Evolutionary conservation across 1,140 invertebrate genomes (phyloP), one percentile per base, ranked within the genome.

Genomic region (Ceratoteleas bidentatus): DNA sequence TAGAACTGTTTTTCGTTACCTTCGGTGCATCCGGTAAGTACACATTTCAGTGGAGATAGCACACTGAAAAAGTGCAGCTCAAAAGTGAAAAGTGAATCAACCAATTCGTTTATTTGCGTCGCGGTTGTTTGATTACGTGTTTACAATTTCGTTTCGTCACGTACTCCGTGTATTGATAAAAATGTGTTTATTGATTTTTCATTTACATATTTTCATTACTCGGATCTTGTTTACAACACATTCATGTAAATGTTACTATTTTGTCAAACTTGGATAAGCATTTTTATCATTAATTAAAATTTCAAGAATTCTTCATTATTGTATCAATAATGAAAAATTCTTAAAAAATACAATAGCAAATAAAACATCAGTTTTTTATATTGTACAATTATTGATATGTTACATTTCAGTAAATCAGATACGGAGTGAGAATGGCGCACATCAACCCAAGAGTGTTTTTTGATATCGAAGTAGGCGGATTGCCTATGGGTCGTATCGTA

Each of bases 401-500:
- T 60, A 45, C 49, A 24, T 69, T 69, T 45, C 52, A 64, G 58
- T 49, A 33, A 11, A 62, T 38, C 8, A 14, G 49, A 40, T 64
- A 36, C 14, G 45, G 15, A 34, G 16, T 34, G 24, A 81, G 0
- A 45, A 90, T 87, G 86, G 85, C 84, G 75, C 85, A 86, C 11
- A 60, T 90, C 7, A 91, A 90, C 76, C 85, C 89, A 0, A 81
- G 90, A 93, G 94, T 94, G 93, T 99, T 96, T 89, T 98, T 99
- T 92, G 98, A 99, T 88, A 93, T 99, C 58, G 94, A 96, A 85
- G 96, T 99, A 65, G 98, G 97, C 40, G 97, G 96, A 8, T 88
- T 99, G 64, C 93, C 93, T 92, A 97, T 99, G 87, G 99, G 98
- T 5, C 94, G 98, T 68, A 96, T 99, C 93, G 96, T 98, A 81